Evolutionary conservation across 2,797 vertebrate genomes (phyloP).

Genomic region (Halcyon leucocephala): DNA sequence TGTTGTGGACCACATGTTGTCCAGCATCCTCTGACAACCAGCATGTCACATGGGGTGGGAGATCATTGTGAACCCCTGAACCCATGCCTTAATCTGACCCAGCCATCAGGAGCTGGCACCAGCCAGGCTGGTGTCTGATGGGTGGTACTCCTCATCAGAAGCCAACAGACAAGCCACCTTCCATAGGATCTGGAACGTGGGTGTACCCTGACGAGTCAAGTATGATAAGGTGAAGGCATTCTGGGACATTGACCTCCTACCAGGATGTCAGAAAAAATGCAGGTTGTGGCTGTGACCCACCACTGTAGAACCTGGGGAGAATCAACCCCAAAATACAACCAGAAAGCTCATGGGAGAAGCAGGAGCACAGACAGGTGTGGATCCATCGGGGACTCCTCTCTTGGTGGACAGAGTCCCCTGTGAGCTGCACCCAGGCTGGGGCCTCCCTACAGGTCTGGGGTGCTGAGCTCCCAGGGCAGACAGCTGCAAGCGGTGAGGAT

Average conservation of each 20-base stretch:
- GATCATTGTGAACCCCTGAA: not conserved
- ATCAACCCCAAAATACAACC: not conserved
- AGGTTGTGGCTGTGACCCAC: not conserved
- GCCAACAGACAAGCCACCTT: not conserved
- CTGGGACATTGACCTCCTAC: not conserved
- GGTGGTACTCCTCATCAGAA: not conserved
- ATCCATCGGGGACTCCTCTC: not conserved
- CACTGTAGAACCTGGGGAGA: not conserved
- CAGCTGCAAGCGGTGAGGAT: not conserved
- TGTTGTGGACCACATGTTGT: not conserved
- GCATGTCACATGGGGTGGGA: not conserved
- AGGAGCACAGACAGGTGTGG: not conserved
- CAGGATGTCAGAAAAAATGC: not conserved
- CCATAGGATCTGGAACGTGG: rapidly evolving
- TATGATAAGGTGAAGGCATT: rapidly evolving
- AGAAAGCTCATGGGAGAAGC: not conserved
- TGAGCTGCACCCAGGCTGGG: not conserved
- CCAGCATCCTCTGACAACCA: not conserved
- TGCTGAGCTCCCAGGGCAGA: not conserved
- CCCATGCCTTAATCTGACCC: not conserved
- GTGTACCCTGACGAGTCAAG: not conserved
- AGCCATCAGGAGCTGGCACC: not conserved
- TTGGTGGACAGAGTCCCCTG: not conserved
- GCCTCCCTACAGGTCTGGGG: not conserved
- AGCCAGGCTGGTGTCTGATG: not conserved